Evolutionary conservation across 2,113 vertebrate genomes (phyloP).

Genomic region (Corythaeola cristata): DNA sequence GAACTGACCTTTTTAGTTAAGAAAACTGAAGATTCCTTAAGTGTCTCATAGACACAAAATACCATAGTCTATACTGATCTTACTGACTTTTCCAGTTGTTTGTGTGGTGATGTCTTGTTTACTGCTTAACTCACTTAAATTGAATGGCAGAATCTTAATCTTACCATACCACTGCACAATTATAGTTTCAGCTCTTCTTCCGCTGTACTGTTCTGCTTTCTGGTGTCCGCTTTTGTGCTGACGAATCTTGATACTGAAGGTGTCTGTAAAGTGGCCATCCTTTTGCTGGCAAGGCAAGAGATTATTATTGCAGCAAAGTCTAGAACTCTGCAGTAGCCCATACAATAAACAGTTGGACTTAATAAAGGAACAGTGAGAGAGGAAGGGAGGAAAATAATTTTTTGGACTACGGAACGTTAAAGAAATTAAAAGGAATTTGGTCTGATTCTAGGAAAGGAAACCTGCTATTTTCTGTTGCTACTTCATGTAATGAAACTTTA

Average conservation of each 20-base stretch:
- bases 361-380: background rate
- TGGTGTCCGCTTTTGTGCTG: background rate
- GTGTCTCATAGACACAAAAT: background rate
- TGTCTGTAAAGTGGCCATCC: background rate
- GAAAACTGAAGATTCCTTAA: background rate
- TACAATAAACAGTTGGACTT: background rate
- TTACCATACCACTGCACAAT: background rate
- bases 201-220: background rate
- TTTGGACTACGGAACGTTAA: background rate
- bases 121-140: background rate
- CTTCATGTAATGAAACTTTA: background rate
- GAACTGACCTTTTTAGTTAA: background rate
- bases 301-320: background rate
- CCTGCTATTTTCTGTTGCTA: background rate
- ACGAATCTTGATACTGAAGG: background rate
- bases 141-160: background rate
- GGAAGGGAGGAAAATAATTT: background rate
- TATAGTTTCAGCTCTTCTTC: background rate
- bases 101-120: background rate
- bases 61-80: background rate
- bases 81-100: background rate
- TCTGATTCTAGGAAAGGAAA: background rate
- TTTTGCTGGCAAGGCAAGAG: background rate
- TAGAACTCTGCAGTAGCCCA: background rate
- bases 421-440: background rate